Conservation (phyloP, 2,888 invertebrate species). For the Folsomia candida region DNA sequence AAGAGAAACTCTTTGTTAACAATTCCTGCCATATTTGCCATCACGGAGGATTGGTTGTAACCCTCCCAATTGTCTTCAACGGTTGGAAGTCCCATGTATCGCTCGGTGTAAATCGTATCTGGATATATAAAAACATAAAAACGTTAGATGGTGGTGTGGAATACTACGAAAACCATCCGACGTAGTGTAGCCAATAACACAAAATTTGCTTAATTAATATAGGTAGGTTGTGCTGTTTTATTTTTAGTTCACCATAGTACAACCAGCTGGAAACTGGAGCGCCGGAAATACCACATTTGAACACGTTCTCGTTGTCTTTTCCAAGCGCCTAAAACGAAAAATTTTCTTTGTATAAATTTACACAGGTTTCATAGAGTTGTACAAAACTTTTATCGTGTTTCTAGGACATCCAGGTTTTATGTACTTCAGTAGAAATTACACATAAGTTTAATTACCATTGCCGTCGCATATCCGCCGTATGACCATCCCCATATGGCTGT, state of each 20-base stretch:
- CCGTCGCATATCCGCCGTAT: conserved; percentile 92
- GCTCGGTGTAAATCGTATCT: conserved; percentile 1
- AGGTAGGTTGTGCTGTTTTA: no score
- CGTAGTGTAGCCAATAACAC: no score
- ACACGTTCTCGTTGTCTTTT: conserved; percentile 65
- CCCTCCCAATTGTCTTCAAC: conserved; percentile 66
- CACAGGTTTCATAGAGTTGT: no score
- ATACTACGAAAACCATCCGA: no score
- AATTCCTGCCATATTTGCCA: conserved; percentile 63
- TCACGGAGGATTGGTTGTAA: conserved; percentile 72
- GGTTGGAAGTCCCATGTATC: conserved; percentile 87
- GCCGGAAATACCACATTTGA: conserved; percentile 90
- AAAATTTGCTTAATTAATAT: no score
- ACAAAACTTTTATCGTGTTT: no score
- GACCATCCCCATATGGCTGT: conserved; percentile 73
- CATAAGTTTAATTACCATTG: conserved; percentile 61
- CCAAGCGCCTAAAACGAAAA: conserved; percentile 68
- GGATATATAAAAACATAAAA: background rate
- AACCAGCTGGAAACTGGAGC: conserved; percentile 97
- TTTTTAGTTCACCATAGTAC: conserved; percentile 72
- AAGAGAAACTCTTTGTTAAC: conserved; percentile 76
- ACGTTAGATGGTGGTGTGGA: no score
- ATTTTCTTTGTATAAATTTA: no score
- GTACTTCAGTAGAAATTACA: no score
- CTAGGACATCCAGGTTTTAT: no score